phyloP scores from a whole-genome alignment of 2,888 invertebrate species.

The Hirudinaria manillensis region DNA sequence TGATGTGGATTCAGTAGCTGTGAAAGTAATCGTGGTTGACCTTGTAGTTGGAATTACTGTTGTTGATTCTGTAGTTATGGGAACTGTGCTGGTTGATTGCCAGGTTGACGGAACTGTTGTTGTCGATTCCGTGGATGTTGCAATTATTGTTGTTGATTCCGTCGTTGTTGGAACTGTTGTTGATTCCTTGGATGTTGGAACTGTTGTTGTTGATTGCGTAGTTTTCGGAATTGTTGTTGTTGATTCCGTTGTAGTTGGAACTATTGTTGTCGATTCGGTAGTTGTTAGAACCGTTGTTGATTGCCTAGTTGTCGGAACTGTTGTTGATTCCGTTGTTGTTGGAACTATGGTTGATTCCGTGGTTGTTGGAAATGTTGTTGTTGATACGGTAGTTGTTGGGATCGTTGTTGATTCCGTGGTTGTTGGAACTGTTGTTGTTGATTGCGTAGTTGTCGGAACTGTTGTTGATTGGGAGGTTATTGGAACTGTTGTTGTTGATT shows the following conservation, averaged over 20 bases:
- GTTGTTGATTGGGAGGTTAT: too few relatives aligned
- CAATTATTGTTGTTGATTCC: not conserved
- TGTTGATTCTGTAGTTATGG: not conserved
- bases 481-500: too few relatives aligned
- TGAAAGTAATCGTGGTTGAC: too few relatives aligned
- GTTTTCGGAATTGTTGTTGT: too few relatives aligned
- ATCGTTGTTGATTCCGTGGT: too few relatives aligned
- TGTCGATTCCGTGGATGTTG: not conserved
- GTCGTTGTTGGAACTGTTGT: not conserved
- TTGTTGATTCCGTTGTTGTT: not conserved
- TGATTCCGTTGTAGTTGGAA: not conserved
- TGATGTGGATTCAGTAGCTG: too few relatives aligned
- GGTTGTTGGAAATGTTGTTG: not conserved
- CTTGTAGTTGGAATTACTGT: not conserved
- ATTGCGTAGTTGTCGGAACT: too few relatives aligned
- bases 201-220: too few relatives aligned
- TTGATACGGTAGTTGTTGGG: not conserved
- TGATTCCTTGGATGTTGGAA: too few relatives aligned
- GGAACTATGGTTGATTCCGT: not conserved
- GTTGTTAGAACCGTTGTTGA: too few relatives aligned
- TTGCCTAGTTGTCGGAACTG: too few relatives aligned
- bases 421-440: not conserved
- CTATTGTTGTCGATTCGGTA: conserved; percentile 4
- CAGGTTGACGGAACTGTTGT: conserved; percentile 20
- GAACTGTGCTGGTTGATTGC: too few relatives aligned